Conservation (phyloP, 2,888 invertebrate species). For the Rhimphoctona megacephalus region DNA sequence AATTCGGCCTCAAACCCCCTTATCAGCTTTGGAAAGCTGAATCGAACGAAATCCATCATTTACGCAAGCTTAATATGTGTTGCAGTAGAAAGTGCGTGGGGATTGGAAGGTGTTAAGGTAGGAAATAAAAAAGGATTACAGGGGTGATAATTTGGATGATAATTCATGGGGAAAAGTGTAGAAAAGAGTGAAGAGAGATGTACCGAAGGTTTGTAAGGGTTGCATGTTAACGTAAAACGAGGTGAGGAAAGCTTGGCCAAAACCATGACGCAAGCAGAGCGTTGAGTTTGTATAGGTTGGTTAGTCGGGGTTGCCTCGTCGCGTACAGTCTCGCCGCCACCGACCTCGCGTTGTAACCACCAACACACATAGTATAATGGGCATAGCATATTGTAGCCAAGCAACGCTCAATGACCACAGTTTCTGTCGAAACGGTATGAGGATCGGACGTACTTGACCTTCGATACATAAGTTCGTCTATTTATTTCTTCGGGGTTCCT, state of each 20-base stretch:
- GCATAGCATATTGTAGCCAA: constrained; percentile 77
- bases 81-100: background rate
- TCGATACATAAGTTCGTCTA: constrained; percentile 44
- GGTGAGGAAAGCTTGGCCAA: constrained; percentile 61
- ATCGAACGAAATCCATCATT: background rate
- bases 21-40: background rate
- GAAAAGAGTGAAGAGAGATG: constrained; percentile 43
- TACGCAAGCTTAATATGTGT: background rate
- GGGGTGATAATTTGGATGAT: constrained; percentile 46
- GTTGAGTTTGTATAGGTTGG: constrained; percentile 67
- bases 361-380: constrained; percentile 8
- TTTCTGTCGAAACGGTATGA: constrained; percentile 77
- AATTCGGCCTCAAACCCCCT: background rate
- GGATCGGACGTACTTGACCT: constrained; percentile 74
- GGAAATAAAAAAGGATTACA: constrained; percentile 22
- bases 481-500: background rate
- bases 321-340: constrained; percentile 31
- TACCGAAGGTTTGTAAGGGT: constrained; percentile 57
- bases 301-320: constrained; percentile 54
- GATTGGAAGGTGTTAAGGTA: background rate
- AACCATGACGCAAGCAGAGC: constrained; percentile 73
- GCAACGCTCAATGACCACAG: constrained; percentile 82
- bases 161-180: constrained; percentile 25
- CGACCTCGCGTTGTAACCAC: constrained; percentile 32
- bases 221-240: constrained; percentile 66